A percentile compares a stretch with the other conserved stretches of the same genome.
phyloP scores from a whole-genome alignment of 2,888 invertebrate genomes.

The Tetragonisca angustula region DNA sequence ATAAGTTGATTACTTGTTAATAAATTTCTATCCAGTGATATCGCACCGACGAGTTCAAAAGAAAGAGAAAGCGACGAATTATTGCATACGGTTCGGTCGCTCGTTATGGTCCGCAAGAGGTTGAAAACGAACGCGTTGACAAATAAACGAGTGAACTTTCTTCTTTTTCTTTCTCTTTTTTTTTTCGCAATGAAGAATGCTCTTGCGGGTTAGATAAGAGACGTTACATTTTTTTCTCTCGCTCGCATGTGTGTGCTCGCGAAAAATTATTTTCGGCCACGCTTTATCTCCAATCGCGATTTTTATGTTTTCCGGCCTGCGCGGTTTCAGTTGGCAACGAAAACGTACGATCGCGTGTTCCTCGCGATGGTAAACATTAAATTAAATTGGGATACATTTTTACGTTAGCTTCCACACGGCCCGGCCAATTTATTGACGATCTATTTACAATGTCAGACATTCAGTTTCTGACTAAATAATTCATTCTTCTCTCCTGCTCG shows the following conservation, averaged over 20 bases:
- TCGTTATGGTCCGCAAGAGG: too few species aligned
- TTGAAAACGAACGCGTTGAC: not conserved
- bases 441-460: not conserved
- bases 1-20: too few species aligned
- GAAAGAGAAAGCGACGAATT: too few species aligned
- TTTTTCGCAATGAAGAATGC: not conserved
- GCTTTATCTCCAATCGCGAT: slow-evolving; percentile 26
- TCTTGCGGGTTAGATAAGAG: not conserved
- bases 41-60: too few species aligned
- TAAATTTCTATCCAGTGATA: too few species aligned
- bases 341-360: slow-evolving; percentile 15
- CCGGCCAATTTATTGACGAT: not conserved
- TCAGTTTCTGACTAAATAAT: not conserved
- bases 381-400: slow-evolving; percentile 34
- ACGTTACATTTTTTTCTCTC: slow-evolving; percentile 2
- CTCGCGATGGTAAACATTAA: slow-evolving; percentile 16
- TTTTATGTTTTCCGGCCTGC: slow-evolving; percentile 8
- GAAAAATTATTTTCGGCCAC: slow-evolving; percentile 21
- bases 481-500: not conserved
- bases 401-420: not conserved
- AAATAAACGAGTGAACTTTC: not conserved
- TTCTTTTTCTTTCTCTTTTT: too few species aligned
- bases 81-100: too few species aligned
- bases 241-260: not conserved
- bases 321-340: slow-evolving; percentile 19